Conservation (phyloP, 1,140 invertebrate genomes). For the Psix sp. region DNA sequence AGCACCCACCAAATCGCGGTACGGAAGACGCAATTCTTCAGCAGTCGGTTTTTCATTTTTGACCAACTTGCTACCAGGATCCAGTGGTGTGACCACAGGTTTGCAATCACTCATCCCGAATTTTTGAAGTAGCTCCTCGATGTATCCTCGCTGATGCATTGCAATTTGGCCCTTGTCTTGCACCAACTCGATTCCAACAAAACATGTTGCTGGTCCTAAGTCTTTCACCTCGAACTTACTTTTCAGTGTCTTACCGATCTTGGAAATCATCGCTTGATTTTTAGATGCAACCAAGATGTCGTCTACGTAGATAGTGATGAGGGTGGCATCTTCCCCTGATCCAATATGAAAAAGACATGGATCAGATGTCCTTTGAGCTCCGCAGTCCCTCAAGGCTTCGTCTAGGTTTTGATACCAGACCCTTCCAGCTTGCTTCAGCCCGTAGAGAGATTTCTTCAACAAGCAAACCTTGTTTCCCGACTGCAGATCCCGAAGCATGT, state of each 20-base stretch:
- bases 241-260: neutral
- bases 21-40: neutral
- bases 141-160: neutral
- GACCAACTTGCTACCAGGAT: neutral
- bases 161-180: neutral
- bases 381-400: neutral
- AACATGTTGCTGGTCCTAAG: neutral
- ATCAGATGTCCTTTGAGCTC: neutral
- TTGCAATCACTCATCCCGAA: neutral
- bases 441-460: neutral
- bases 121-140: neutral
- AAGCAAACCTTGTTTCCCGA: neutral
- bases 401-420: neutral
- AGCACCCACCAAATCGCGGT: neutral
- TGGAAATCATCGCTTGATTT: neutral
- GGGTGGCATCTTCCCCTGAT: neutral
- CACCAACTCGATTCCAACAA: neutral
- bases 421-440: neutral
- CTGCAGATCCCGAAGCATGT: neutral
- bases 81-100: neutral
- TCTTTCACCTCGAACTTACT: neutral
- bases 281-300: neutral
- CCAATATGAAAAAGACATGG: neutral
- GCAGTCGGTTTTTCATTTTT: no score
- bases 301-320: neutral